phyloP scores from a whole-genome alignment of 2,888 invertebrate genomes.

The Xestia xanthographa region DNA sequence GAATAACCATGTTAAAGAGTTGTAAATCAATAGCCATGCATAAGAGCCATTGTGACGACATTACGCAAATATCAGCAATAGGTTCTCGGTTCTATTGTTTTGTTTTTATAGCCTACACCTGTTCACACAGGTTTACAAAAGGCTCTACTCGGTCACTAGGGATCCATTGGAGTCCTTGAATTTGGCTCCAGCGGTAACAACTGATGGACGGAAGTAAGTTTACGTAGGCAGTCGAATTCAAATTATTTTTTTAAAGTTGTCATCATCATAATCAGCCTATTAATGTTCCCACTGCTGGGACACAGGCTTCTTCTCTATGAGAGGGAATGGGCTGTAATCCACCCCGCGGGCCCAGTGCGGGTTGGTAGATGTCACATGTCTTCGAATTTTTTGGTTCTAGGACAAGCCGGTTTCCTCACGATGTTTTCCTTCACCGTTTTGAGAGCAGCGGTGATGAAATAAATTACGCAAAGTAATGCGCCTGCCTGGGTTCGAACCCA shows the following conservation, averaged over 20 bases:
- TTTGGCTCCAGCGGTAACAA: slow-evolving; percentile 22
- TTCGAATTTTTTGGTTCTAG: too few relatives aligned
- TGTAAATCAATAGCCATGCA: slow-evolving; percentile 43
- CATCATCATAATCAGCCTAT: too few relatives aligned
- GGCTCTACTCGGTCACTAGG: slow-evolving; percentile 47
- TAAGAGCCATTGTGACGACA: slow-evolving; percentile 66
- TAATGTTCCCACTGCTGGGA: too few relatives aligned
- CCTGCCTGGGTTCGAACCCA: too few relatives aligned
- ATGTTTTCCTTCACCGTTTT: too few relatives aligned
- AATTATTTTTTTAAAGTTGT: background rate
- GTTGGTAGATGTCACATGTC: too few relatives aligned
- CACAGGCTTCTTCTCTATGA: too few relatives aligned
- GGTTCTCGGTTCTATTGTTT: slow-evolving; percentile 58
- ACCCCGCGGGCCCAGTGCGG: too few relatives aligned
- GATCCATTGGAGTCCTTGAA: slow-evolving; percentile 39
- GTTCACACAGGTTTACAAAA: slow-evolving; percentile 69
- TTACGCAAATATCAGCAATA: slow-evolving; percentile 63
- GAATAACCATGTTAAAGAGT: slow-evolving; percentile 47
- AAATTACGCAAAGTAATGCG: too few relatives aligned
- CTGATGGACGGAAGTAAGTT: slow-evolving; percentile 39
- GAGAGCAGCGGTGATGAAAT: too few relatives aligned
- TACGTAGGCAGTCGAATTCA: background rate
- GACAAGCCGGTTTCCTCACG: too few relatives aligned
- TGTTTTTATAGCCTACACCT: slow-evolving; percentile 54
- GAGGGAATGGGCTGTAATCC: too few relatives aligned